These are phyloP conservation scores for Amiota communis DNA, from an alignment of 2,888 invertebrate genomes.

Conservation along the genomic window DNA sequence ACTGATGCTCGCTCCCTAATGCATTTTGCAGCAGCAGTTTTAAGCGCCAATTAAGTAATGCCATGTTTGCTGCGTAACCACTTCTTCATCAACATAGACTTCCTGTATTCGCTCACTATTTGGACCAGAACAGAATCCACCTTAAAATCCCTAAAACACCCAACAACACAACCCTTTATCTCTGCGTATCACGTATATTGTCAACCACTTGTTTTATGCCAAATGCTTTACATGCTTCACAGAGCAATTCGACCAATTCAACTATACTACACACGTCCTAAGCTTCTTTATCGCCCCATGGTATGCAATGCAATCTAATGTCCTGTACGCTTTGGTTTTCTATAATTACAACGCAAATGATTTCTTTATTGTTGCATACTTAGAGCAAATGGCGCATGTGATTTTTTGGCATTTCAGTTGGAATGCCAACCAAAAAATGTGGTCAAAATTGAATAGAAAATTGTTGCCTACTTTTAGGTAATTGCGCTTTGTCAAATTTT, in stretches of 20 bases:
- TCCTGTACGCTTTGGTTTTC: constrained; percentile 10
- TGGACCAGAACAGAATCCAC: no score
- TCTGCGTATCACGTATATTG: not conserved
- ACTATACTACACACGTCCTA: not conserved
- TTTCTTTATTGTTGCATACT: constrained; percentile 20
- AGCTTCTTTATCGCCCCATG: not conserved
- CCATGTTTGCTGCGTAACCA: constrained; percentile 32
- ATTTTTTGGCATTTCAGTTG: constrained; percentile 12
- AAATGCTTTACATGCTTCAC: no score
- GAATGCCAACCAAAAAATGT: no score
- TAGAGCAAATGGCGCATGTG: not conserved
- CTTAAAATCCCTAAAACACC: no score
- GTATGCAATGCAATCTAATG: not conserved
- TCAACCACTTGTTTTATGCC: not conserved
- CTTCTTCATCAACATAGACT: not conserved
- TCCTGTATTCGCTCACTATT: not conserved
- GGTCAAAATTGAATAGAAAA: no score
- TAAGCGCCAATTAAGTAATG: constrained; percentile 60
- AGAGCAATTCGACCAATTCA: not conserved
- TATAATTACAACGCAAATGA: constrained; percentile 16
- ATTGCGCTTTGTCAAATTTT: no score
- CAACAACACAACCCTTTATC: not conserved
- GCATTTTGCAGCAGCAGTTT: constrained; percentile 40
- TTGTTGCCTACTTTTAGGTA: no score
- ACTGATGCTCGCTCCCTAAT: not conserved